Base-by-base conservation (phyloP, 1,140 invertebrate genomes). In the Homarus americanus region DNA sequence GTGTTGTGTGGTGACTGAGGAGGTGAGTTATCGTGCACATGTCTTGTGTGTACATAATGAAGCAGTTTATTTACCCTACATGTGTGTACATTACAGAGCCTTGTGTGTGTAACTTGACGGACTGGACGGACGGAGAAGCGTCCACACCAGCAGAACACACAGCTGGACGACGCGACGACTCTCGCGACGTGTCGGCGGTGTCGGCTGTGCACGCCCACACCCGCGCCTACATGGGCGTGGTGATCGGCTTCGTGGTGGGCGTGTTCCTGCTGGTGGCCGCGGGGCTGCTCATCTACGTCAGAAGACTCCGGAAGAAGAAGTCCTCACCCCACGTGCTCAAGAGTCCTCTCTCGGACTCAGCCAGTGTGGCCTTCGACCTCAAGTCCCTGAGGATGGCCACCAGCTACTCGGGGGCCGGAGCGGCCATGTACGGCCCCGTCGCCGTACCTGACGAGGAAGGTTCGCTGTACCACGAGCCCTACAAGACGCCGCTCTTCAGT, bases 141-240 rank as follows among this genome's bases (percentile, higher is more conserved):
- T 92, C 91, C 78, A 40, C 91, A 44, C 72, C 93, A 88, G 86
- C 91, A 91, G 93, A 93, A 44, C 93, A 93, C 69, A 94, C 94
- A 3, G 94, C 94, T 3, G 93, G 94, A 44, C 66, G 94, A 93
- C 91, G 94, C 94, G 78, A 95, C 95, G 73, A 94, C 92, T 93
- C 78, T 93, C 93, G 28, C 93, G 82, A 93, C 69, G 91, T 91
- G n/a, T 91, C 91, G 4, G 72, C 91, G 10, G 85, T 91, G 20
- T 91, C 91, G 17, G 91, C 91, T 28, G 91, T 91, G 66, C 83
- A 91, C 41, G 76, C 84, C 63, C 91, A 91, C 79, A 91, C 91
- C 38, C 95, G 96, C 94, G 96, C 96, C 0, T 97, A 97, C 93
- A 97, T 98, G 44, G 97, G 97, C 0, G 95, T 98, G 53, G 96